Evolutionary conservation across 35 echinoderm and acorn worm genomes (phyloP).

Genomic region (Strongylocentrotus purpuratus): DNA sequence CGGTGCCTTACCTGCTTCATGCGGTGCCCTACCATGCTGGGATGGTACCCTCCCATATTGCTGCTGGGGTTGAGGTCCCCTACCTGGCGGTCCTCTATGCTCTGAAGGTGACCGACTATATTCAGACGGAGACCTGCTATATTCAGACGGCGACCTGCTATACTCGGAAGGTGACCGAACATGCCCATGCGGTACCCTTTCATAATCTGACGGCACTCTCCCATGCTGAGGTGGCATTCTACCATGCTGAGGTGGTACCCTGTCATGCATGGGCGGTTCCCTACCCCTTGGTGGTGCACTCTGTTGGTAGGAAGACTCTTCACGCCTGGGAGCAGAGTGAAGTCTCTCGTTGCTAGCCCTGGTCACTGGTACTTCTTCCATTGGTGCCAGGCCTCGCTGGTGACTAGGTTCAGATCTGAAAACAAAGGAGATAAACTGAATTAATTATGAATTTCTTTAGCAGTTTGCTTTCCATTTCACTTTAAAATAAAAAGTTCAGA

Average conservation of each 20-base stretch:
- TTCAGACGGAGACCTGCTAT: conserved; percentile 19
- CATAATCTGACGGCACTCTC: conserved; percentile 31
- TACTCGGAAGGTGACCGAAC: not conserved
- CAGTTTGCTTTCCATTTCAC: too few relatives aligned
- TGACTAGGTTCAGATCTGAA: conserved; percentile 45
- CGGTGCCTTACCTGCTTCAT: conserved; percentile 6
- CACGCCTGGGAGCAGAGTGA: not conserved
- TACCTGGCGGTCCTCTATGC: not conserved
- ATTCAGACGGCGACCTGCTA: not conserved
- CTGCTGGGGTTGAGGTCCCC: not conserved
- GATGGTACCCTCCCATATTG: conserved; percentile 26
- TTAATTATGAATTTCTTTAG: too few relatives aligned
- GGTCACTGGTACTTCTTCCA: conserved; percentile 26
- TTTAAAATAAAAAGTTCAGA: too few relatives aligned
- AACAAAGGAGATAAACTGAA: not conserved
- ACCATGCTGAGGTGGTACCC: conserved; percentile 16
- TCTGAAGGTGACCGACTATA: conserved; percentile 9
- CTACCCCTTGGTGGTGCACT: conserved; percentile 15
- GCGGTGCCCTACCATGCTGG: conserved; percentile 32
- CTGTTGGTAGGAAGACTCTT: conserved; percentile 20
- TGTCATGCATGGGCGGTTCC: conserved; percentile 34
- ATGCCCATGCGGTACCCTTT: not conserved
- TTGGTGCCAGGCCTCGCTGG: conserved; percentile 40
- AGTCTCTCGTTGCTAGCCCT: conserved; percentile 25
- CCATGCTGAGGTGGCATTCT: conserved; percentile 29